Percentiles rank a stretch among this genome's conserved stretches.
phyloP scores from a whole-genome alignment of 2,113 vertebrate species.

The Notothenia coriiceps region DNA sequence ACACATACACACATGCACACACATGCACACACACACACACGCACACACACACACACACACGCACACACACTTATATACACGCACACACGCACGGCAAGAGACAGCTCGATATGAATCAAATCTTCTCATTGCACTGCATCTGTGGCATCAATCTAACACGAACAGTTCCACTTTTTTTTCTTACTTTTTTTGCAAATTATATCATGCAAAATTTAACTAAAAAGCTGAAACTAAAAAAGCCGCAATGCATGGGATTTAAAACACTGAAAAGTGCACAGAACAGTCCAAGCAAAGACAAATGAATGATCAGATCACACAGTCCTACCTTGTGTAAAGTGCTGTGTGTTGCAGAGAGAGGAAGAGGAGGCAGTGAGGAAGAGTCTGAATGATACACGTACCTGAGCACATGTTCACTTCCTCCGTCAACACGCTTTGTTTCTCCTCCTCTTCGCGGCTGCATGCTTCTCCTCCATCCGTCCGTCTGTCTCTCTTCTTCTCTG shows the following conservation, averaged over 20 bases:
- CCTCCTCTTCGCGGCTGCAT: constrained; percentile 61
- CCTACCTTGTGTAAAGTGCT: constrained; percentile 26
- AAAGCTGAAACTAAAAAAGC: constrained; percentile 26
- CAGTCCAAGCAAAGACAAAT: neutral
- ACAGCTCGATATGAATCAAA: constrained; percentile 43
- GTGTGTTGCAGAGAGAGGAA: neutral
- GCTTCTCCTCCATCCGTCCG: constrained; percentile 74
- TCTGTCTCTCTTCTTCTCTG: constrained; percentile 65
- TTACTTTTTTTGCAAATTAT: constrained; percentile 16
- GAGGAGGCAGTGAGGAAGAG: constrained; percentile 5
- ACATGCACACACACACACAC: neutral
- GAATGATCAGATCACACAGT: neutral
- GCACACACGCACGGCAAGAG: neutral
- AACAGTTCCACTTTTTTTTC: constrained; percentile 15
- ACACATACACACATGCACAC: too few species aligned
- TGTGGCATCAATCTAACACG: constrained; percentile 34
- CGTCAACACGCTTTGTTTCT: constrained; percentile 80
- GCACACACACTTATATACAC: neutral
- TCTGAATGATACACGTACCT: constrained; percentile 70
- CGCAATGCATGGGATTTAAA: neutral
- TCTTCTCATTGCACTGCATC: constrained; percentile 39
- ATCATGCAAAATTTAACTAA: constrained; percentile 18
- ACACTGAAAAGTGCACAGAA: neutral
- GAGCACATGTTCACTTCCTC: constrained; percentile 80
- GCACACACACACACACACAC: neutral